Evolutionary conservation across 2,113 vertebrate genomes (phyloP), one percentile per base, ranked within the genome.

Genomic region (Eidolon helvum): DNA sequence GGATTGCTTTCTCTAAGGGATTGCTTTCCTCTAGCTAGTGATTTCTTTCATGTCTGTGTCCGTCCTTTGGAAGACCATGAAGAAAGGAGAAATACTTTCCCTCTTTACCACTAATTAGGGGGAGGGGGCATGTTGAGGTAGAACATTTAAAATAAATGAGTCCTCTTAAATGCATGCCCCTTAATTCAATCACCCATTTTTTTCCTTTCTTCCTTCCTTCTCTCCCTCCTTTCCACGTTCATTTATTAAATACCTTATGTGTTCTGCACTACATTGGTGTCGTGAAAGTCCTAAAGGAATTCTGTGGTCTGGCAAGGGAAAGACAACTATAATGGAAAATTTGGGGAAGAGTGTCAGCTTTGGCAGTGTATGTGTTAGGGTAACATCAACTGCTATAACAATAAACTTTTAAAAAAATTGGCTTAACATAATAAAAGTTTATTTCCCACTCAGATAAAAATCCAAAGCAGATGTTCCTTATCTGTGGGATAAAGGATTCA

Each of bases 1-100:
- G 85, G 77, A 80, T 89, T 96, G 69, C 86, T 87, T 95, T 87
- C 92, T 90, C 89, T 80, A 72, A 89, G 75, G 95, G 48, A 79
- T 50, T 97, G 53, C 59, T 97, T 94, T 97, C 82, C 38, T 82
- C 74, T 96, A 74, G 68, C 63, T 63, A 90, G 91, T 1, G n/a
- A 89, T 68, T 91, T 82, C 77, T 72, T 74, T 94, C 61, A 69
- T 35, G 72, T 61, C 33, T 53, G 28, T 71, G 85, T 91, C 88
- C 66, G 89, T 83, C 55, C 59, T 88, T 72, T 96, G n/a, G 74
- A 97, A 96, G 86, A 79, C 35, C 7, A 63, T 35, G 87, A 69
- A 86, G 38, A 90, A 96, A 90, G 55, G 50, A 91, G 48, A 65
- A 91, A 53, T 71, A 82, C 43, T 87, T 68, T 55, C 63, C 68